Evolutionary conservation across 64 coral and sea anemone genomes (phyloP).

Genomic region (Porites lutea): DNA sequence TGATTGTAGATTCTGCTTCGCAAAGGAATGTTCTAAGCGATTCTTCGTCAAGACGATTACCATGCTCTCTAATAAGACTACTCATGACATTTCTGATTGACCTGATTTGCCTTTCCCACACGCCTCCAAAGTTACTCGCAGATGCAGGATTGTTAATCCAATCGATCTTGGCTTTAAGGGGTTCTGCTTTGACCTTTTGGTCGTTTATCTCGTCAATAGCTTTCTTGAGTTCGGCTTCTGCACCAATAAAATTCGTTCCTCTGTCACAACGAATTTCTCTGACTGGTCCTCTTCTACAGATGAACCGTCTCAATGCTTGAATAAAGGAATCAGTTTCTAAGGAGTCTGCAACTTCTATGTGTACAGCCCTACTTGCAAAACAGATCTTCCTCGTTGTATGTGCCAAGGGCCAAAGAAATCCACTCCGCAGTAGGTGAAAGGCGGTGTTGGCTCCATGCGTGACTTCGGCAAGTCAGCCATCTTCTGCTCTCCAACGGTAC

Average conservation of each 20-base stretch:
- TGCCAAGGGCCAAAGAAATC: conserved; percentile 38
- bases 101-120: conserved; percentile 55
- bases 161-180: conserved; percentile 51
- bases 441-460: conserved; percentile 36
- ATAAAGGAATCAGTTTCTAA: conserved; percentile 20
- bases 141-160: conserved; percentile 50
- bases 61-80: conserved; percentile 21
- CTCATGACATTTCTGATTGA: conserved; percentile 50
- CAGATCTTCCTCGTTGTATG: conserved; percentile 7
- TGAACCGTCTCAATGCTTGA: not conserved
- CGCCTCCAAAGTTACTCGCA: conserved; percentile 67
- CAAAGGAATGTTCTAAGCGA: conserved; percentile 51
- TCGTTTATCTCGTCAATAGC: not conserved
- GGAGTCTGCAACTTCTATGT: conserved; percentile 49
- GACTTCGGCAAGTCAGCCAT: conserved; percentile 70
- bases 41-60: conserved; percentile 3
- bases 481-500: conserved; percentile 40
- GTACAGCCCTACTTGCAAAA: conserved; percentile 2
- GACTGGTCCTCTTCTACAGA: conserved; percentile 18
- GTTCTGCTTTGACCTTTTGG: conserved; percentile 41
- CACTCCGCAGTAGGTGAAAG: conserved; percentile 46
- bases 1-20: conserved; percentile 51
- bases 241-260: not conserved
- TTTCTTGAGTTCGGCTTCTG: conserved; percentile 54
- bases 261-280: conserved; percentile 9